Evolutionary conservation across 2,797 vertebrate species (phyloP).

Genomic region (Stomatorhinus walkeri): DNA sequence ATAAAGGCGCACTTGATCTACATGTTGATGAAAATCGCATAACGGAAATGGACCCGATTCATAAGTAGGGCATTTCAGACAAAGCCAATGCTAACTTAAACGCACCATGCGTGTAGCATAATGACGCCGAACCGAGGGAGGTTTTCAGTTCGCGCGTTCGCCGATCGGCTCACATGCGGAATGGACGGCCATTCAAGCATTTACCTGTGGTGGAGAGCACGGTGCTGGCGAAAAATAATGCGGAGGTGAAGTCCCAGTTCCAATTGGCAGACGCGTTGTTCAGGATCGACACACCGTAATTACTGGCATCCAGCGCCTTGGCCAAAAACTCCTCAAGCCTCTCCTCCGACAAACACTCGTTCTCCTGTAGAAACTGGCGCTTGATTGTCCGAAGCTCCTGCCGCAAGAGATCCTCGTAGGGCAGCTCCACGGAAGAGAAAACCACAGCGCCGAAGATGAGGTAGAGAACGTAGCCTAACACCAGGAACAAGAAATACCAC

Average conservation of each 20-base stretch:
- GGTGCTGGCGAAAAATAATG: slow-evolving; percentile 92
- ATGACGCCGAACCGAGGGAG: not conserved
- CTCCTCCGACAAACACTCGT: slow-evolving; percentile 77
- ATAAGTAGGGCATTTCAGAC: not conserved
- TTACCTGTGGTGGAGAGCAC: slow-evolving; percentile 92
- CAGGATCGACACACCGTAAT: slow-evolving; percentile 90
- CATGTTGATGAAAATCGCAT: not conserved
- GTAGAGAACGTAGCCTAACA: slow-evolving; percentile 81
- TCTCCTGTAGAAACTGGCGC: slow-evolving; percentile 76
- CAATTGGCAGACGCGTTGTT: slow-evolving; percentile 84
- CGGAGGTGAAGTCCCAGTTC: slow-evolving; percentile 98
- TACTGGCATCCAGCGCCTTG: slow-evolving; percentile 84
- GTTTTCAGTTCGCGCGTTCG: not conserved
- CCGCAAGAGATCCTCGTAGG: slow-evolving; percentile 82
- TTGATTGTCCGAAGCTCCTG: slow-evolving; percentile 78
- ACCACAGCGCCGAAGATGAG: slow-evolving; percentile 86
- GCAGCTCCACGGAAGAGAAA: slow-evolving; percentile 89
- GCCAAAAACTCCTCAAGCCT: slow-evolving; percentile 78
- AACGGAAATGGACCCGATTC: not conserved
- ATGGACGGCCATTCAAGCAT: slow-evolving; percentile 21
- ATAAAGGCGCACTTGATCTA: not conserved
- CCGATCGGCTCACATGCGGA: not conserved
- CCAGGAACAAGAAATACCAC: slow-evolving; percentile 77
- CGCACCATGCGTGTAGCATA: not conserved
- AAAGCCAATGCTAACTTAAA: not conserved